phyloP scores from a whole-genome alignment of 1,140 invertebrate species.

The Copidosoma floridanum region DNA sequence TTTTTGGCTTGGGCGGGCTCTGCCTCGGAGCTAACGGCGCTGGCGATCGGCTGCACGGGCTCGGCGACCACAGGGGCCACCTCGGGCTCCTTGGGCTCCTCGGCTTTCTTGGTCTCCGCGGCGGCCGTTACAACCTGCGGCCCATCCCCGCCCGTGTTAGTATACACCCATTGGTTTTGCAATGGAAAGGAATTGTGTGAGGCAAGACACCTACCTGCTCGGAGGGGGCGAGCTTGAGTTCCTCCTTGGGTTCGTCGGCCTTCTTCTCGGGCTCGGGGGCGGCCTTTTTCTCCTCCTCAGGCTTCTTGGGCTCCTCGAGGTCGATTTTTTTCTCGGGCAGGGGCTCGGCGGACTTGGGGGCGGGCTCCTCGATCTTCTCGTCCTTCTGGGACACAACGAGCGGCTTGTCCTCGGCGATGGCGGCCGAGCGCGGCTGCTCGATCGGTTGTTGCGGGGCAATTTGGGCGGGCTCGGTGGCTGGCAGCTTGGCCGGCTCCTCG shows the following conservation, averaged over 20 bases:
- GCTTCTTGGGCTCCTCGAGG: slow-evolving; percentile 22
- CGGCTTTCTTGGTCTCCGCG: background rate
- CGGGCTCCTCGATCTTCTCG: slow-evolving; percentile 3
- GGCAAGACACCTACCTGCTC: slow-evolving; percentile 15
- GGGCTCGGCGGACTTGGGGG: slow-evolving; percentile 11
- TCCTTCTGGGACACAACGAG: background rate
- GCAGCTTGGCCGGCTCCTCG: slow-evolving; percentile 16
- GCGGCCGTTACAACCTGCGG: background rate
- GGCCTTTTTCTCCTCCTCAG: slow-evolving; percentile 22
- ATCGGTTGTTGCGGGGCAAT: too few species aligned
- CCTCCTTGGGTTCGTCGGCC: slow-evolving; percentile 21
- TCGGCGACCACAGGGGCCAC: background rate
- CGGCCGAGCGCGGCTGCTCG: background rate
- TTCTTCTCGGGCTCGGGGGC: slow-evolving; percentile 22
- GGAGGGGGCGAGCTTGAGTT: slow-evolving; percentile 3
- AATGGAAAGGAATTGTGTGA: too few species aligned
- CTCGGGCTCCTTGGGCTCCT: background rate
- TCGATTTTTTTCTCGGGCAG: slow-evolving; percentile 30
- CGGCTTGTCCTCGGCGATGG: background rate
- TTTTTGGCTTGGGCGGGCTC: slow-evolving; percentile 10
- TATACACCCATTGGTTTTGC: too few species aligned
- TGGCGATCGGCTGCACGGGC: background rate
- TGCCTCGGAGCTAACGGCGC: slow-evolving; percentile 1
- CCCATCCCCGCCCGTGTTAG: too few species aligned
- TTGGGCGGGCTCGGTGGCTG: background rate